Evolutionary conservation across 2,888 invertebrate genomes (phyloP), one percentile per base, ranked within the genome.

Genomic region (Parnassius mnemosyne): DNA sequence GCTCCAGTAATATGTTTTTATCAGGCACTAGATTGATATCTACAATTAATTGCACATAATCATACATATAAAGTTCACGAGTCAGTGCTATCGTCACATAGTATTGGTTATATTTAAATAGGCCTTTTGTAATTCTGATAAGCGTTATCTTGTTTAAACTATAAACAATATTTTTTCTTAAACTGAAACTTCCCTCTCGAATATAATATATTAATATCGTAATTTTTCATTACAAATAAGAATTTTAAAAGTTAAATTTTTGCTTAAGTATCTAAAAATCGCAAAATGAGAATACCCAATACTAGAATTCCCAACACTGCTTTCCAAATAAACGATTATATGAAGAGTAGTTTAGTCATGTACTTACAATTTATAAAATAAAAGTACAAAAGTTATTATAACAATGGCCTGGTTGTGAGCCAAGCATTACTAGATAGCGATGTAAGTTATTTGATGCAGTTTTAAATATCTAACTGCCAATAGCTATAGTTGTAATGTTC

Each of bases 391-490:
- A 12, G 65, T 34, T 67, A 69, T 67, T 69, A 65, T 68, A 73
- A 76, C 75, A 79, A 79, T 80, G 61, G 62, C 62, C 65, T 61
- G 65, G 65, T 63, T 68, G 59, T 60, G 62, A 68, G 73, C 70
- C 71, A 68, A 77, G 74, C 77, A 79, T 81, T 83, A 83, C 82
- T 84, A 82, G 83, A 77, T 66, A 71, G 84, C 81, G 84, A 81
- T 76, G 49, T 68, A 68, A 63, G 64, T 65, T 68, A 70, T 67
- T 69, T 64, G 68, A 67, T 65, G 70, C 68, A 67, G 68, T 71
- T 67, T 57, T 67, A 72, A 72, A 71, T 76, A 72, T 76, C 68
- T 76, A 66, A 73, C 76, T 76, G 73, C 71, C 70, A 72, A 72
- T 76, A 77, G 73, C 76, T 74, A 70, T 71, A 77, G 76, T 75